Conservation (phyloP, 1,140 invertebrate species). For the Drusus annulatus region DNA sequence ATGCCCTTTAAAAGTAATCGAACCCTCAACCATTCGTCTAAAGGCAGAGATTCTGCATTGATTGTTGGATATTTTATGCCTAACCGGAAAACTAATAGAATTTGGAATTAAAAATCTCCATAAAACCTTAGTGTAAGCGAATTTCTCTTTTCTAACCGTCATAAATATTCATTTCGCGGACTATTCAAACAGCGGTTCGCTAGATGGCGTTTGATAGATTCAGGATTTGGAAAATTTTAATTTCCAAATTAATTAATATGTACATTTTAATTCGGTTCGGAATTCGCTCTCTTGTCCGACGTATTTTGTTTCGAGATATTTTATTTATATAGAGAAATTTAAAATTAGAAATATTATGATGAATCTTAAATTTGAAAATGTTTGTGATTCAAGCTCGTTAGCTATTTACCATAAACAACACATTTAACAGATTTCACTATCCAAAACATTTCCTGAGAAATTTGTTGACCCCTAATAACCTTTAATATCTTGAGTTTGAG, state of each 20-base stretch:
- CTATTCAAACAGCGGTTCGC: conserved; percentile 26
- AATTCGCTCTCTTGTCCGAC: background rate
- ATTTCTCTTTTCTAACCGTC: background rate
- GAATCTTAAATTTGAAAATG: too few relatives aligned
- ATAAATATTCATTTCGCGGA: conserved; percentile 30
- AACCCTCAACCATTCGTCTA: too few relatives aligned
- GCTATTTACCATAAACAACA: too few relatives aligned
- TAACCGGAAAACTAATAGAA: conserved; percentile 23
- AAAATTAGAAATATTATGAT: too few relatives aligned
- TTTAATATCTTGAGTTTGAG: too few relatives aligned
- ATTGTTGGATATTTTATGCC: background rate
- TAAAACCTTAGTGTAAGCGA: conserved; percentile 30
- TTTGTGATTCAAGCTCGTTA: too few relatives aligned
- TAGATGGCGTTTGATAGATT: conserved; percentile 35
- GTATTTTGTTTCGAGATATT: conserved; percentile 24
- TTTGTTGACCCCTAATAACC: too few relatives aligned
- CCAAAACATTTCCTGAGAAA: too few relatives aligned
- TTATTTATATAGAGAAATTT: background rate
- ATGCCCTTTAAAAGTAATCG: too few relatives aligned
- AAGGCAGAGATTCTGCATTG: background rate
- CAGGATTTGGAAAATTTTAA: conserved; percentile 34
- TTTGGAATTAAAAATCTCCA: conserved; percentile 23
- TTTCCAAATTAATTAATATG: conserved; percentile 32
- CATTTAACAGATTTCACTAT: too few relatives aligned
- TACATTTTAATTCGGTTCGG: conserved; percentile 22